phyloP scores from a whole-genome alignment of 2,888 invertebrate genomes.

The Crocallis elinguaria region DNA sequence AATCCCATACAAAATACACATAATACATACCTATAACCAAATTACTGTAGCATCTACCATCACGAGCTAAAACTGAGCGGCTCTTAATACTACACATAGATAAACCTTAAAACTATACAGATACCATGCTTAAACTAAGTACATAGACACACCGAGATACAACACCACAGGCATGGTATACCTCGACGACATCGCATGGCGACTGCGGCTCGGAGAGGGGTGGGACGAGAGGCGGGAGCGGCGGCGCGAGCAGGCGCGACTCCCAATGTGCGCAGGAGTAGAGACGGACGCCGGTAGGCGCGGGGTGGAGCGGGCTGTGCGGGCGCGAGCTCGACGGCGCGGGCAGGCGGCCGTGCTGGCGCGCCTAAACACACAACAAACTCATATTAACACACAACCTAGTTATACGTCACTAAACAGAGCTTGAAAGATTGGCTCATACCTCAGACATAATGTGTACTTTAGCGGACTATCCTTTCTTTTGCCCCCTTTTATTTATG shows the following conservation, averaged over 20 bases:
- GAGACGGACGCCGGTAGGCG: conserved; percentile 83
- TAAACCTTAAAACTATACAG: conserved; percentile 31
- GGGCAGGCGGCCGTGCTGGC: conserved; percentile 83
- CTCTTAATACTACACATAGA: conserved; percentile 23
- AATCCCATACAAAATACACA: conserved; percentile 44
- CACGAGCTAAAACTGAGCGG: conserved; percentile 24
- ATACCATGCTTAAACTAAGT: conserved; percentile 57
- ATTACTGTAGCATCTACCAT: conserved; percentile 25
- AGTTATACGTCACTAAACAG: too few relatives aligned
- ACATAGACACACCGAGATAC: conserved; percentile 49
- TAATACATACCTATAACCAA: conserved; percentile 47
- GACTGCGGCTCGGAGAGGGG: conserved; percentile 73
- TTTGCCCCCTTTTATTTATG: too few relatives aligned
- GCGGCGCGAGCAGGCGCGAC: conserved; percentile 81
- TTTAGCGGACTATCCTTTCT: too few relatives aligned
- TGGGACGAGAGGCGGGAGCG: conserved; percentile 75
- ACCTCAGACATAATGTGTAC: too few relatives aligned
- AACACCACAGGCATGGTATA: conserved; percentile 64
- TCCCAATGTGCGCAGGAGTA: conserved; percentile 87
- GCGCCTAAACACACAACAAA: conserved; percentile 60
- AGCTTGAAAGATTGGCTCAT: too few relatives aligned
- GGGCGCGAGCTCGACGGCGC: conserved; percentile 81
- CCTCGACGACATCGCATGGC: conserved; percentile 81
- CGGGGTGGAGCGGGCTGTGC: conserved; percentile 82
- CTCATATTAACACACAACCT: not conserved